Conservation (phyloP, 2,797 vertebrate genomes). For the Manis pentadactyla region DNA sequence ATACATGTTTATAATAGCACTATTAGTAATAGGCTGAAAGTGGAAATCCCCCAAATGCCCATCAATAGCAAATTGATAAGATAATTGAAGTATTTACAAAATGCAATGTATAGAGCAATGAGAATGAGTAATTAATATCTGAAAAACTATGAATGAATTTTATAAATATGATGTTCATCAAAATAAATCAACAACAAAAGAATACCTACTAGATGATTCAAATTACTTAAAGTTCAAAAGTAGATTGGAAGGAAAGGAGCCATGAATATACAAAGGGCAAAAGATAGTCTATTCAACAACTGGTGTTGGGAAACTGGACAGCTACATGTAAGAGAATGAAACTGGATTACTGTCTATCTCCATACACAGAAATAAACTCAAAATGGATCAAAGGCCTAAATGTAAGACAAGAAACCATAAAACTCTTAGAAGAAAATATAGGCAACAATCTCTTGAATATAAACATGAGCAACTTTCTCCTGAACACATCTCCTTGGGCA, state of each 20-base stretch:
- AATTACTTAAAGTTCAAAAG: neutral
- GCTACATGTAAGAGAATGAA: too few relatives aligned
- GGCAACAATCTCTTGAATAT: too few relatives aligned
- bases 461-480: too few relatives aligned
- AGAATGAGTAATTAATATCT: neutral
- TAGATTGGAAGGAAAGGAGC: neutral
- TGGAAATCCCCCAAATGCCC: neutral
- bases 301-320: too few relatives aligned
- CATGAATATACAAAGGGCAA: too few relatives aligned
- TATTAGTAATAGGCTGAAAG: neutral
- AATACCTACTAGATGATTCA: neutral
- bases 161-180: neutral
- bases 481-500: too few relatives aligned
- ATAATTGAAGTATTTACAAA: neutral
- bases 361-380: too few relatives aligned
- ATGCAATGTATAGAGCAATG: neutral
- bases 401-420: too few relatives aligned
- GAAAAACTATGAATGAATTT: neutral
- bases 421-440: too few relatives aligned
- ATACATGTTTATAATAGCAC: neutral
- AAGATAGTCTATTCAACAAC: too few relatives aligned
- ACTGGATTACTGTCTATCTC: too few relatives aligned
- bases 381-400: too few relatives aligned
- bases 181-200: constrained; percentile 8
- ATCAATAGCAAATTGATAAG: neutral